Evolutionary conservation across 2,888 invertebrate genomes (phyloP), one percentile per base, ranked within the genome.

Genomic region (Rapana venosa): DNA sequence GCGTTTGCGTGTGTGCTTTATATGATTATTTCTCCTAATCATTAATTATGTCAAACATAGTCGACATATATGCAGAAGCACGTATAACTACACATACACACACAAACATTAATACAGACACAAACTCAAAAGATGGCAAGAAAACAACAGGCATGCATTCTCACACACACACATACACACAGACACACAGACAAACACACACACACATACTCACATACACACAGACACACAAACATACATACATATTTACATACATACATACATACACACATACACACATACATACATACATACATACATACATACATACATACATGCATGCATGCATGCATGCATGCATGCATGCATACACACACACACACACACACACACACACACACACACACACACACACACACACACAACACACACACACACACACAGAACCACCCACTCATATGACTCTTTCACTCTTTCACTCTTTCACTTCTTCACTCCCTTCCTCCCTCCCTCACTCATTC

Each of bases 291-390:
- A n/a, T 56, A 30, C 84, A 56, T 56, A 58, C 84, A 84, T 56
- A 58, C 84, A 84, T 56, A 30, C 84, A 84, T 26, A 56, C 84
- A 84, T 56, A 84, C 84, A 84, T 56, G 56, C 84, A 84, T 56
- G 56, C 84, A 84, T 47, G 47, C 83, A 84, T 56, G 56, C 84
- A 84, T 56, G 56, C 84, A 84, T 56, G 56, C 56, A 84, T 47
- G 26, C 84, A 56, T 56, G 15, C 84, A 56, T 56, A 58, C 84
- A 84, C 84, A 58, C 84, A 84, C 84, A 30, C 84, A 84, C 56
- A 56, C 84, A 84, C 84, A 84, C 84, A 84, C 84, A 84, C 84
- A 84, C 84, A 84, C 84, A 84, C 84, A 84, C 84, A 84, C 84
- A 84, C 84, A 84, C 84, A 84, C 84, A 84, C 84, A 84, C 56